Base-by-base conservation (phyloP, 2,113 vertebrate genomes). In the Egretta garzetta region DNA sequence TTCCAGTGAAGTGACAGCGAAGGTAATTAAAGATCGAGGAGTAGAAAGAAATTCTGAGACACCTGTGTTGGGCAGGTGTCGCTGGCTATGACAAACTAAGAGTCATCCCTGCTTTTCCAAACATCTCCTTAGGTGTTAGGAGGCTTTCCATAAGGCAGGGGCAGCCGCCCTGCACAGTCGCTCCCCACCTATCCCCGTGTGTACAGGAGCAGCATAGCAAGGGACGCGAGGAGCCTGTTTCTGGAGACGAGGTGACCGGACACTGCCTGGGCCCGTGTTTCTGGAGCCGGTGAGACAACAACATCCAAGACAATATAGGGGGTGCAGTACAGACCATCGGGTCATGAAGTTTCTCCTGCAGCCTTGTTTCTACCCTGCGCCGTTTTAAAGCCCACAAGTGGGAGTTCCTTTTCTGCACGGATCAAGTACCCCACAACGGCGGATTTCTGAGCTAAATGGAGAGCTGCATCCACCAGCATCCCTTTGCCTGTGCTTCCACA, bases 101-200 rank as follows among this genome's bases (percentile, higher is more conserved):
- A 82, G 37, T 30, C 50, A 39, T 8, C 55, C 52, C 7, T 47
- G 24, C 49, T 80, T 49, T 30, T 35, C n/a, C 75, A n/a, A 56
- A 39, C 1, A 22, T 14, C 56, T 58, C 45, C 5, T 3, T 11
- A 41, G 32, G 37, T 13, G 22, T 22, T 27, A n/a, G 0, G 4
- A 41, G 59, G 27, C 30, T 45, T 28, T 43, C 60, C 4, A 9
- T 32, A 12, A 23, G 3, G 4, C 39, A 7, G 60, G 67, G 39
- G 60, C 11, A 3, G 47, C 67, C 28, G 12, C n/a, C 18, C 28
- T 11, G 16, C 64, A 26, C 17, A 24, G 28, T 6, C 3, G 2
- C 22, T n/a, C 24, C 45, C 17, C 45, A 23, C 6, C 79, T 18
- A 35, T 23, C 79, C 50, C 64, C 8, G 6, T 11, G 47, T 5